Percentiles rank a stretch among this genome's conserved stretches.
phyloP scores from a whole-genome alignment of 2,888 invertebrate genomes.

The Saturnia japonica region DNA sequence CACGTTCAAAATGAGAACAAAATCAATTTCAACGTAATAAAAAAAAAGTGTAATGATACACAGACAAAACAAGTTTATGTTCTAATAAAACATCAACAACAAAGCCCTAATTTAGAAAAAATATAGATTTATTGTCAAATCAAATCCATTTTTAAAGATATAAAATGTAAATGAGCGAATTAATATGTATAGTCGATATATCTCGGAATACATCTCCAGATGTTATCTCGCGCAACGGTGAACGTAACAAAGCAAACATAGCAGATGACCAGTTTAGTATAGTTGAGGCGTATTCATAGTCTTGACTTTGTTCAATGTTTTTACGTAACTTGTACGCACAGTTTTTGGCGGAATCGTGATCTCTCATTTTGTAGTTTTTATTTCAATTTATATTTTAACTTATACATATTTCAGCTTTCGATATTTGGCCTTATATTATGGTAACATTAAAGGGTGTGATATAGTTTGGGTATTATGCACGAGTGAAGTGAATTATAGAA shows the following conservation, averaged over 20 bases:
- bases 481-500: too few species aligned
- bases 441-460: too few species aligned
- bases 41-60: conserved; percentile 10
- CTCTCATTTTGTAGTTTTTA: too few species aligned
- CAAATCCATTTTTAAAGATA: conserved; percentile 23
- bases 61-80: conserved; percentile 6
- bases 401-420: too few species aligned
- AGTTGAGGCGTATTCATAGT: conserved; percentile 21
- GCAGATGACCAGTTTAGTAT: conserved; percentile 33
- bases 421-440: too few species aligned
- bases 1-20: neutral
- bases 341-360: too few species aligned
- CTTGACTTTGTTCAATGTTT: conserved; percentile 4
- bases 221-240: conserved; percentile 41
- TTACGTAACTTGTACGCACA: neutral
- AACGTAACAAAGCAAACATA: conserved; percentile 47
- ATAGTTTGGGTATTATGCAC: too few species aligned
- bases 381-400: too few species aligned
- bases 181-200: conserved; percentile 40
- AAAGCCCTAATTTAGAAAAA: conserved; percentile 29
- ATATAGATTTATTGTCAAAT: conserved; percentile 37
- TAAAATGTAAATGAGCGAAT: conserved; percentile 42
- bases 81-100: conserved; percentile 18
- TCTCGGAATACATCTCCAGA: conserved; percentile 51
- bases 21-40: neutral